Percentiles rank a stretch among this genome's conserved stretches.
Evolutionary conservation across 1,140 invertebrate species (phyloP).

Genomic region (Ostrea denselamellosa): DNA sequence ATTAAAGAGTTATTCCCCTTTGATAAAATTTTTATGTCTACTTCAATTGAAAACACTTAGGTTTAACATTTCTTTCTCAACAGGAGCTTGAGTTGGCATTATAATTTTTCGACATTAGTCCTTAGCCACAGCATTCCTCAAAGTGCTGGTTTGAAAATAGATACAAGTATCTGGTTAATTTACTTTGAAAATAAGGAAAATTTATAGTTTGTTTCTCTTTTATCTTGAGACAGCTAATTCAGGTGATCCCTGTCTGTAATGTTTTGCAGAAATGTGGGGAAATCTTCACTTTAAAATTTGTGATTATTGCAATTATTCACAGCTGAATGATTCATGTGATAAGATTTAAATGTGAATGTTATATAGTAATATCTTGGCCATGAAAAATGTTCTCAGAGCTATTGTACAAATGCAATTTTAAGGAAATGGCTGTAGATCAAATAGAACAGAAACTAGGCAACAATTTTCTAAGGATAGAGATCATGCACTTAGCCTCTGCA

Average conservation of each 20-base stretch:
- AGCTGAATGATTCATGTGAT: constrained; percentile 33
- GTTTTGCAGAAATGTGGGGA: neutral
- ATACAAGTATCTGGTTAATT: constrained; percentile 36
- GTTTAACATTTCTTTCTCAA: constrained; percentile 36
- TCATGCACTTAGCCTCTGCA: neutral
- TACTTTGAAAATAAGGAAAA: constrained; percentile 32
- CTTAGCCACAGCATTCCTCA: constrained; percentile 6
- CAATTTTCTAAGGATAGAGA: constrained; percentile 11
- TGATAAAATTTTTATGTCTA: constrained; percentile 21
- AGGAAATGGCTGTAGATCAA: constrained; percentile 30
- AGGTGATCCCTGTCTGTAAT: neutral
- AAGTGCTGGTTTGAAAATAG: constrained; percentile 29
- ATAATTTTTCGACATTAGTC: constrained; percentile 26
- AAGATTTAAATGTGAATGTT: constrained; percentile 14
- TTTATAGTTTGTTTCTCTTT: constrained; percentile 34
- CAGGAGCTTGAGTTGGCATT: constrained; percentile 30
- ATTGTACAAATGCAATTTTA: neutral
- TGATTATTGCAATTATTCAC: constrained; percentile 26
- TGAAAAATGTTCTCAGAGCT: constrained; percentile 22
- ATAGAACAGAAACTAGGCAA: constrained; percentile 1
- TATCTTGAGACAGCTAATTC: constrained; percentile 33
- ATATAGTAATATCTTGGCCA: neutral
- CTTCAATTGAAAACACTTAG: neutral
- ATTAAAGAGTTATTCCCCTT: constrained; percentile 8
- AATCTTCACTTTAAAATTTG: constrained; percentile 8